Evolutionary conservation across 2,113 vertebrate species (phyloP).

Genomic region (Bombycilla garrulus): DNA sequence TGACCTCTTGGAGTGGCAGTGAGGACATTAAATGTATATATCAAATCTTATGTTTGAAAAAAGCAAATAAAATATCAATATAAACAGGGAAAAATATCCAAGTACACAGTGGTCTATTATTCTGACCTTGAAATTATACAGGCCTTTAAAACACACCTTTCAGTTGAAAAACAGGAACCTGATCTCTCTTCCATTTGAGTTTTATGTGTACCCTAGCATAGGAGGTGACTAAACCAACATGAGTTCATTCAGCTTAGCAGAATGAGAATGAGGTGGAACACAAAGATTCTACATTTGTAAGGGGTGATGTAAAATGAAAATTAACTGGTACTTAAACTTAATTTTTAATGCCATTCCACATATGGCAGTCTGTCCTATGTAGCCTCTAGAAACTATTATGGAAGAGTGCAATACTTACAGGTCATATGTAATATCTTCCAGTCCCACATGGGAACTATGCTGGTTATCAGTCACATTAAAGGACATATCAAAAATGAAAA

Average conservation of each 20-base stretch:
- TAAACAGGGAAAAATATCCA: neutral
- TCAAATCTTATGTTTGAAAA: neutral
- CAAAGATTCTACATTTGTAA: neutral
- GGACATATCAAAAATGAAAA: neutral
- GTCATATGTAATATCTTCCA: neutral
- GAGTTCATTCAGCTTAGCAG: neutral
- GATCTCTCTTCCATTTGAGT: neutral
- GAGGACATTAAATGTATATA: neutral
- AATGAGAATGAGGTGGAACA: neutral
- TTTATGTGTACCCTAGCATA: neutral
- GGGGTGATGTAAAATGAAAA: neutral
- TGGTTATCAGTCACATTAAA: neutral
- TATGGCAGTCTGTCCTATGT: neutral
- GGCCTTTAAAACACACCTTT: neutral
- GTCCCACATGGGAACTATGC: neutral
- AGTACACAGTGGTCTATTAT: neutral
- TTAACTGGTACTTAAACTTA: neutral
- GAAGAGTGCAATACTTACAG: neutral
- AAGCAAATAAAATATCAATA: neutral
- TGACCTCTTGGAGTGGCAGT: neutral
- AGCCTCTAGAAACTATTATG: neutral
- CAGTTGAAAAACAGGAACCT: fast-evolving
- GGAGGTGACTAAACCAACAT: neutral
- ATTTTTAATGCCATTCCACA: neutral
- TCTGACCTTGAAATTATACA: neutral